Evolutionary conservation across 1,140 invertebrate species (phyloP).

Genomic region (Whitmania pigra): DNA sequence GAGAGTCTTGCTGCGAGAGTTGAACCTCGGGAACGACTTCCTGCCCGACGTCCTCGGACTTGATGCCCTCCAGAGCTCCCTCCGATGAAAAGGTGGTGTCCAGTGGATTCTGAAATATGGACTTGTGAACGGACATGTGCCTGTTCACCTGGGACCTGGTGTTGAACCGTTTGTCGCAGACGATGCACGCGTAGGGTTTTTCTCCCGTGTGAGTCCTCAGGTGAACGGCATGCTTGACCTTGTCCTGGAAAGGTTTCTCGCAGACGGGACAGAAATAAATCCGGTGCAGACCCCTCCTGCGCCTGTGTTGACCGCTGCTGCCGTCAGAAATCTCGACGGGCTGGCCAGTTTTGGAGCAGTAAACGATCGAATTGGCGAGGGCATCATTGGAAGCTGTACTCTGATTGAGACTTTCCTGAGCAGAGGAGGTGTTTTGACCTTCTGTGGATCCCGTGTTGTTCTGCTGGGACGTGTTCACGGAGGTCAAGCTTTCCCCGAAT

Average conservation of each 20-base stretch:
- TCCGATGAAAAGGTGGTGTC: neutral
- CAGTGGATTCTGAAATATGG: neutral
- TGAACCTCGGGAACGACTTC: neutral
- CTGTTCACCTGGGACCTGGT: conserved; percentile 1
- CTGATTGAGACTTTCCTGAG: neutral
- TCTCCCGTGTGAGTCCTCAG: conserved; percentile 49
- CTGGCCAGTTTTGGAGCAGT: conserved; percentile 1
- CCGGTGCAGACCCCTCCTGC: neutral
- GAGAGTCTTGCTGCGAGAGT: no score
- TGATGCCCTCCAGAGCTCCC: conserved; percentile 1
- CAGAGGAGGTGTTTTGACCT: neutral
- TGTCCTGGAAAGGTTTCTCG: conserved; percentile 1
- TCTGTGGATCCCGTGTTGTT: neutral
- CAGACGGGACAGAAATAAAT: conserved; percentile 10
- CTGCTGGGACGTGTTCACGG: neutral
- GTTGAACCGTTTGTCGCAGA: conserved; percentile 15
- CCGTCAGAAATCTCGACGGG: neutral
- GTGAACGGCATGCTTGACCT: conserved; percentile 37
- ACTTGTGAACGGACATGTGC: conserved; percentile 12
- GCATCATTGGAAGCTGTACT: neutral
- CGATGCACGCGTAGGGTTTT: conserved; percentile 62
- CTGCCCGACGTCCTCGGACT: conserved; percentile 3
- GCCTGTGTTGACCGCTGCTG: neutral
- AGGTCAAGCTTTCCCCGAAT: neutral
- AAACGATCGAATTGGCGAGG: conserved; percentile 2